Evolutionary conservation across 2,888 invertebrate species (phyloP).

Genomic region (Pheosia tremula): DNA sequence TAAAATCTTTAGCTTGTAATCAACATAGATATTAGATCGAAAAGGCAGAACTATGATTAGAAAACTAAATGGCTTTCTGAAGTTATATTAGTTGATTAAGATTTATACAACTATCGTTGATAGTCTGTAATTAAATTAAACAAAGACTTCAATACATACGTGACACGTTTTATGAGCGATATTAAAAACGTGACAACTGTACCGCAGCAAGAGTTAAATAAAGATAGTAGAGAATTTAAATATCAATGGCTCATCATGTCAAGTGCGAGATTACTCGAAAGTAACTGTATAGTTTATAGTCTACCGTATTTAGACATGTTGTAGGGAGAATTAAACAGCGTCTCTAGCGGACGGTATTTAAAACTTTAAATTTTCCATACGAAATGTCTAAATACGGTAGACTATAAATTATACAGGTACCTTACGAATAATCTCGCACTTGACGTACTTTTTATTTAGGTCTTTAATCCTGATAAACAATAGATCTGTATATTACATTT

Average conservation of each 20-base stretch:
- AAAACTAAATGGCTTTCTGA: conserved; percentile 38
- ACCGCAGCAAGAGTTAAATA: background rate
- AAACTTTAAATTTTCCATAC: no score
- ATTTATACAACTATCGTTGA: conserved; percentile 10
- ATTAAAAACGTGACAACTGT: conserved; percentile 6
- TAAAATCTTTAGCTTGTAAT: conserved; percentile 13
- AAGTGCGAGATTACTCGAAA: background rate
- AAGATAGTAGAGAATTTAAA: background rate
- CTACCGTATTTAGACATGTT: no score
- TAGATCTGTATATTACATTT: no score
- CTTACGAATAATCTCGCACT: no score
- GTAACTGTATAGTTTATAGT: no score
- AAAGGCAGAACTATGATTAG: conserved; percentile 26
- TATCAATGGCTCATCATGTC: background rate
- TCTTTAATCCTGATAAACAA: no score
- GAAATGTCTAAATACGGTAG: no score
- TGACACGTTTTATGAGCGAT: conserved; percentile 7
- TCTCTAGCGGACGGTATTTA: no score
- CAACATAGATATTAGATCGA: conserved; percentile 12
- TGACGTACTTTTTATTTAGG: no score
- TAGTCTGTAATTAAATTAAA: conserved; percentile 9
- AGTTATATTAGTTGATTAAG: conserved; percentile 32
- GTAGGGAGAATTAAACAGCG: no score
- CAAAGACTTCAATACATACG: conserved; percentile 11
- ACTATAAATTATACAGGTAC: no score